Conservation (phyloP, 2,888 invertebrate genomes). For the Habroteleia sp. region DNA sequence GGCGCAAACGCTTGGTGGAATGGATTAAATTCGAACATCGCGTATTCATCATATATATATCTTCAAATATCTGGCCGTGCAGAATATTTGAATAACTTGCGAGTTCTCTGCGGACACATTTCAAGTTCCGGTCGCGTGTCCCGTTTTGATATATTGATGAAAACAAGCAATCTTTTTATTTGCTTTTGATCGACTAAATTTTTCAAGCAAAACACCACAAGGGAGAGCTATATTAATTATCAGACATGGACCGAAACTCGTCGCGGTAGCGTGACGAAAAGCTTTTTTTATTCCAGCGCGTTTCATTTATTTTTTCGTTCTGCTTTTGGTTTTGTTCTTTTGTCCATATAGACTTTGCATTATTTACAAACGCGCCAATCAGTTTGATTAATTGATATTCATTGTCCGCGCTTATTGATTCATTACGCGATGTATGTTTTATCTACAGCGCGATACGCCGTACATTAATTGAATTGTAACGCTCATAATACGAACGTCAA, state of each 20-base stretch:
- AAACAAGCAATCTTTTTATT: constrained; percentile 38
- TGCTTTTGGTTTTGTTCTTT: constrained; percentile 2
- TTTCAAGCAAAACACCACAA: constrained; percentile 4
- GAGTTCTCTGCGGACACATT: constrained; percentile 69
- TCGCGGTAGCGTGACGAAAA: neutral
- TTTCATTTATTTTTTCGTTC: constrained; percentile 2
- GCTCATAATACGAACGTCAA: constrained; percentile 45
- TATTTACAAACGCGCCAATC: constrained; percentile 50
- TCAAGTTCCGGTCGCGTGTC: constrained; percentile 58
- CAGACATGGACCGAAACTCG: neutral
- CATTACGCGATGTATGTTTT: constrained; percentile 41
- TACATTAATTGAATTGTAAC: constrained; percentile 56
- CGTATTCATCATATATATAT: constrained; percentile 72
- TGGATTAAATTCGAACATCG: constrained; percentile 71
- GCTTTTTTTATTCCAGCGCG: neutral
- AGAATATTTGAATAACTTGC: constrained; percentile 75
- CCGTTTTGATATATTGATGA: too few relatives aligned
- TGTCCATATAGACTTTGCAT: constrained; percentile 20
- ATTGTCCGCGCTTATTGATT: constrained; percentile 50
- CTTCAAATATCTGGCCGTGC: too few relatives aligned
- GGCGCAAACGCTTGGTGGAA: neutral
- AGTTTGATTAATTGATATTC: constrained; percentile 59
- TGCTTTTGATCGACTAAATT: constrained; percentile 32
- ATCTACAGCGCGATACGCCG: constrained; percentile 34
- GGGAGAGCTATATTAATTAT: constrained; percentile 15